Evolutionary conservation across 2,797 vertebrate genomes (phyloP).

Genomic region (Rhadinocentrus ornatus): DNA sequence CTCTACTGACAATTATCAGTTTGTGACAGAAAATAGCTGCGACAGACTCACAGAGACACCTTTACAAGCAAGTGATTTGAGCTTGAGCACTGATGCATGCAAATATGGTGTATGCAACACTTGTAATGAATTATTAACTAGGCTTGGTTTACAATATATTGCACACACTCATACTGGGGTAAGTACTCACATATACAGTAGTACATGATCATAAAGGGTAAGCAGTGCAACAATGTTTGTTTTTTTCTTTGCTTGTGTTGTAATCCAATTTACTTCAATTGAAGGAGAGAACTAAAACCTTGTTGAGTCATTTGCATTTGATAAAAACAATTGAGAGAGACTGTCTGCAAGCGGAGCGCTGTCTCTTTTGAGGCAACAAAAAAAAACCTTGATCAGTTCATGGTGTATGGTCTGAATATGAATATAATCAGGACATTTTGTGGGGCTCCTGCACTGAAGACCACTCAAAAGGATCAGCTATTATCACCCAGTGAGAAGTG

Average conservation of each 20-base stretch:
- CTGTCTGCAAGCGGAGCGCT: slow-evolving; percentile 52
- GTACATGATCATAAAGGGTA: slow-evolving; percentile 32
- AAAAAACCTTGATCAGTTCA: slow-evolving; percentile 61
- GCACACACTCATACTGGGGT: slow-evolving; percentile 10
- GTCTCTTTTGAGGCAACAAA: slow-evolving; percentile 47
- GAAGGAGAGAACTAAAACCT: slow-evolving; percentile 30
- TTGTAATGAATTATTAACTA: slow-evolving; percentile 47
- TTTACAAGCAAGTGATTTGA: slow-evolving; percentile 41
- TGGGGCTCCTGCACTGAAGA: slow-evolving; percentile 53
- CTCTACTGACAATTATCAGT: slow-evolving; percentile 79
- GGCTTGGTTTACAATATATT: slow-evolving; percentile 41
- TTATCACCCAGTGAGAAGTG: slow-evolving; percentile 54
- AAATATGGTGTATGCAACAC: slow-evolving; percentile 37
- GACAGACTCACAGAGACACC: slow-evolving; percentile 60
- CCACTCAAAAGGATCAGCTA: slow-evolving; percentile 63
- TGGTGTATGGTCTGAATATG: slow-evolving; percentile 58
- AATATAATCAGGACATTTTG: slow-evolving; percentile 71
- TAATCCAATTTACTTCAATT: slow-evolving; percentile 41
- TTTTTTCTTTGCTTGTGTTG: slow-evolving; percentile 3
- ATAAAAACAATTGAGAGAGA: slow-evolving; percentile 60
- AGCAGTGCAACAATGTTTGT: slow-evolving; percentile 16
- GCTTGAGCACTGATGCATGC: slow-evolving; percentile 51
- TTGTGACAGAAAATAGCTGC: slow-evolving; percentile 67
- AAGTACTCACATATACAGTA: slow-evolving; percentile 6
- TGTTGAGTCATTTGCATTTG: slow-evolving; percentile 59